phyloP scores from a whole-genome alignment of 2,797 vertebrate species.

The Karalla daura region DNA sequence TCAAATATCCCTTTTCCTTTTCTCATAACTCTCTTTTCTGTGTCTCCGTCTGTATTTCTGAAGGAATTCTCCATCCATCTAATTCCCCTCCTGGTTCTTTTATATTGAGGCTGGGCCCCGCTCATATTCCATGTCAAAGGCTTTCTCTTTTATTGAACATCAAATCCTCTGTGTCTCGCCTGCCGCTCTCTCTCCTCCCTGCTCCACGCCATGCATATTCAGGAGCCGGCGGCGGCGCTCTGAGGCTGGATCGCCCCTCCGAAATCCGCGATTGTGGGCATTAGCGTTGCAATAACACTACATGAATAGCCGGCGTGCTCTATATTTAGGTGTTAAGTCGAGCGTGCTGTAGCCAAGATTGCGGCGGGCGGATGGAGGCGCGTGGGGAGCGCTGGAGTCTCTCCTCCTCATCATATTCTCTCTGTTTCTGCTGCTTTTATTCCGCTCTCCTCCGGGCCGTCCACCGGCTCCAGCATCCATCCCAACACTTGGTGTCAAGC shows the following conservation, averaged over 20 bases:
- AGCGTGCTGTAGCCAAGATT: constrained; percentile 58
- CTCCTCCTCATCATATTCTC: constrained; percentile 43
- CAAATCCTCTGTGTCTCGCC: constrained; percentile 84
- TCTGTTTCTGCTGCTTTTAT: constrained; percentile 27
- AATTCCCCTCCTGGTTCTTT: constrained; percentile 85
- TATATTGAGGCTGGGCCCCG: constrained; percentile 83
- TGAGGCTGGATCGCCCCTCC: constrained; percentile 69
- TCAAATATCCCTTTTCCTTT: constrained; percentile 73
- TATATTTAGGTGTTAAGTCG: constrained; percentile 83
- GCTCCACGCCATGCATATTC: constrained; percentile 82
- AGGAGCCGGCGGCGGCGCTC: constrained; percentile 69
- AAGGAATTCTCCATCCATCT: constrained; percentile 85
- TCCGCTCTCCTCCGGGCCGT: too few species aligned
- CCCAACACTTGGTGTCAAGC: constrained; percentile 63
- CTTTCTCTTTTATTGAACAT: constrained; percentile 87
- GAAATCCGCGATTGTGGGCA: constrained; percentile 80
- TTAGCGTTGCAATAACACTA: constrained; percentile 80
- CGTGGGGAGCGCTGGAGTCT: constrained; percentile 44
- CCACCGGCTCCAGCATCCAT: too few species aligned
- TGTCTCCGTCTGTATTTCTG: constrained; percentile 81
- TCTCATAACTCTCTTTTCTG: constrained; percentile 76
- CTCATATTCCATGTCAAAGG: constrained; percentile 87
- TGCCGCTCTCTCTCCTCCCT: constrained; percentile 72
- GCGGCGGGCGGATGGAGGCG: constrained; percentile 47
- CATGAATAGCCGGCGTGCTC: constrained; percentile 75